Evolutionary conservation across 2,797 vertebrate genomes (phyloP).

Genomic region (Lagodon rhomboides): DNA sequence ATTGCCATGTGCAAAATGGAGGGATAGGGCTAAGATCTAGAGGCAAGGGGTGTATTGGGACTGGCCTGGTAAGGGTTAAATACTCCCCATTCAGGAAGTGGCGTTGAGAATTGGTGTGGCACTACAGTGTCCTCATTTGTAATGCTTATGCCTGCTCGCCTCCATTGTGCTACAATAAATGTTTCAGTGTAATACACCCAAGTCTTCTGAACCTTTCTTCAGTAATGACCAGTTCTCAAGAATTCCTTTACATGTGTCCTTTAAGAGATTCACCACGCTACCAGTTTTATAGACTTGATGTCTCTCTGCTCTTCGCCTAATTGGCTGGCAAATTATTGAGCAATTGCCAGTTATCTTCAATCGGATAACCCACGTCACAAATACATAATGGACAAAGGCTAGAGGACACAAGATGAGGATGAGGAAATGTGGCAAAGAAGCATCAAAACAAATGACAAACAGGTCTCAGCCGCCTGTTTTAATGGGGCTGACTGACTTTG

Average conservation of each 20-base stretch:
- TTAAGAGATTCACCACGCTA: background rate
- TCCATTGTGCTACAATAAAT: too few relatives aligned
- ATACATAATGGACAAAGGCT: constrained; percentile 39
- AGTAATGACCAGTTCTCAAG: too few relatives aligned
- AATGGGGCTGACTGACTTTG: constrained; percentile 7
- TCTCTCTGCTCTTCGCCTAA: constrained; percentile 61
- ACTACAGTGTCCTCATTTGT: too few relatives aligned
- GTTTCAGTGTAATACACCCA: too few relatives aligned
- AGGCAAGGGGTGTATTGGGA: too few relatives aligned
- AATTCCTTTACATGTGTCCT: background rate
- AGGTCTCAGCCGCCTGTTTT: constrained; percentile 20
- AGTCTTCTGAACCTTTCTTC: too few relatives aligned
- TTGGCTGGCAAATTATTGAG: constrained; percentile 74
- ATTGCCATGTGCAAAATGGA: too few relatives aligned
- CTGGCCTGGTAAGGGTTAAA: too few relatives aligned
- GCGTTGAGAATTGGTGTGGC: too few relatives aligned
- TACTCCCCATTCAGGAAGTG: too few relatives aligned
- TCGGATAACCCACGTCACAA: constrained; percentile 42
- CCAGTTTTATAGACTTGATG: constrained; percentile 64
- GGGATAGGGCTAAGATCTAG: too few relatives aligned
- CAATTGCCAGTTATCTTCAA: constrained; percentile 72
- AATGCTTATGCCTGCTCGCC: too few relatives aligned
- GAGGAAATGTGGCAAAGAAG: constrained; percentile 26
- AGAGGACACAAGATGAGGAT: constrained; percentile 31
- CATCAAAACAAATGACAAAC: constrained; percentile 8